phyloP scores from a whole-genome alignment of 1,140 invertebrate species.

The Drosophila ficusphila region DNA sequence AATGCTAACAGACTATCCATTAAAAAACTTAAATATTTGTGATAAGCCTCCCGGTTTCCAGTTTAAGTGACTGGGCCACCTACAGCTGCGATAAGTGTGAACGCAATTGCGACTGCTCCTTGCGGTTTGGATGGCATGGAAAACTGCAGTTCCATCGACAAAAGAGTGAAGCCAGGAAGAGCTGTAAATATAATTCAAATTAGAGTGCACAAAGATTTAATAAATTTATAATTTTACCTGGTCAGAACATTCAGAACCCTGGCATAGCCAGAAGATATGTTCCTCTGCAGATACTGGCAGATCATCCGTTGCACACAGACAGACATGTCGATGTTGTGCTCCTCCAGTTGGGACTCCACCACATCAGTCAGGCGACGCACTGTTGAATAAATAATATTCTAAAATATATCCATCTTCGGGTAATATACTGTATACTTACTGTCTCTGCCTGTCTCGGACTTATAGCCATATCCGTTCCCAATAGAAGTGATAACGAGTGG shows the following conservation, averaged over 20 bases:
- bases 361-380: constrained; percentile 55
- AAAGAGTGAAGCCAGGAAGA: constrained; percentile 41
- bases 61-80: constrained; percentile 11
- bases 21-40: constrained; percentile 31
- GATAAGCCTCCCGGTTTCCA: constrained; percentile 24
- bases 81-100: constrained; percentile 43
- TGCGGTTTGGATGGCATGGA: constrained; percentile 50
- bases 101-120: constrained; percentile 33
- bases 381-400: neutral
- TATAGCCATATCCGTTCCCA: constrained; percentile 45
- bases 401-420: neutral
- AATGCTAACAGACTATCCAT: constrained; percentile 4
- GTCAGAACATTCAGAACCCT: constrained; percentile 53
- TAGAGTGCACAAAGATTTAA: too few relatives aligned
- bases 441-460: constrained; percentile 26
- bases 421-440: constrained; percentile 35
- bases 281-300: constrained; percentile 62
- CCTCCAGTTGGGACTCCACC: constrained; percentile 64
- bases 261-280: constrained; percentile 16
- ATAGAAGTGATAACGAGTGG: constrained; percentile 53
- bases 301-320: constrained; percentile 63
- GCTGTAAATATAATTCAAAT: constrained; percentile 3
- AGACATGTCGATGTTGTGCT: constrained; percentile 63
- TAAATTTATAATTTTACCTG: constrained; percentile 17
- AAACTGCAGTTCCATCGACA: constrained; percentile 58